A percentile compares a stretch with the other conserved stretches of the same genome.
phyloP scores from a whole-genome alignment of 2,888 invertebrate genomes.

The Mythimna pallens region DNA sequence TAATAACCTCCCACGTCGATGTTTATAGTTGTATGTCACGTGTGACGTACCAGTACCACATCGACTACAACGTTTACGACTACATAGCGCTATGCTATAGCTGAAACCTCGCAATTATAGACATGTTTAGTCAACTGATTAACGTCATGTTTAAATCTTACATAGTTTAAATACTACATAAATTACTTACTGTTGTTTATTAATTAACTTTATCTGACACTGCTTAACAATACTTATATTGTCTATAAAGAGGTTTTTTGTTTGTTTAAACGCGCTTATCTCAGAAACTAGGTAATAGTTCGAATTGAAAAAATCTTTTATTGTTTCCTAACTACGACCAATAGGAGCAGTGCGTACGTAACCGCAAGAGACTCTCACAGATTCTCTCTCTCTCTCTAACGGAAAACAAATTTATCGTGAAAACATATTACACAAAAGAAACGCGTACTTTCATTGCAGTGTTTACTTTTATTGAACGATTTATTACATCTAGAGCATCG shows the following conservation, averaged over 20 bases:
- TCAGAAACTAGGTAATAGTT: too few species aligned
- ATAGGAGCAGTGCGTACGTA: too few species aligned
- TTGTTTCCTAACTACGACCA: too few species aligned
- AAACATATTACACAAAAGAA: neutral
- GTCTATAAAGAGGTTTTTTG: neutral
- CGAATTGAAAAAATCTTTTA: too few species aligned
- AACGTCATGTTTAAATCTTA: constrained; percentile 31
- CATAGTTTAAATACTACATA: too few species aligned
- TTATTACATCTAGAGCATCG: constrained; percentile 28
- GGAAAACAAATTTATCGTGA: neutral
- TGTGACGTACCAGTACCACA: constrained; percentile 53
- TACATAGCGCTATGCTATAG: constrained; percentile 41
- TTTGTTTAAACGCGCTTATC: too few species aligned
- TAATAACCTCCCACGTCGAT: constrained; percentile 53
- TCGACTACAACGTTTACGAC: constrained; percentile 55
- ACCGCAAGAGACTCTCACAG: too few species aligned
- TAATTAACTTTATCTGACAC: neutral
- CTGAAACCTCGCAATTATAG: constrained; percentile 31
- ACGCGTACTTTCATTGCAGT: constrained; percentile 12
- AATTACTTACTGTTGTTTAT: neutral
- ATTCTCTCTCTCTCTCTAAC: neutral
- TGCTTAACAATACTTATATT: neutral
- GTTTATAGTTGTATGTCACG: constrained; percentile 63
- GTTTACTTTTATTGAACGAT: constrained; percentile 47
- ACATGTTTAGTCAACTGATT: constrained; percentile 53